Percentiles rank a stretch among this genome's conserved stretches.
Evolutionary conservation across 2,888 invertebrate species (phyloP).

Genomic region (Melipona beecheii): DNA sequence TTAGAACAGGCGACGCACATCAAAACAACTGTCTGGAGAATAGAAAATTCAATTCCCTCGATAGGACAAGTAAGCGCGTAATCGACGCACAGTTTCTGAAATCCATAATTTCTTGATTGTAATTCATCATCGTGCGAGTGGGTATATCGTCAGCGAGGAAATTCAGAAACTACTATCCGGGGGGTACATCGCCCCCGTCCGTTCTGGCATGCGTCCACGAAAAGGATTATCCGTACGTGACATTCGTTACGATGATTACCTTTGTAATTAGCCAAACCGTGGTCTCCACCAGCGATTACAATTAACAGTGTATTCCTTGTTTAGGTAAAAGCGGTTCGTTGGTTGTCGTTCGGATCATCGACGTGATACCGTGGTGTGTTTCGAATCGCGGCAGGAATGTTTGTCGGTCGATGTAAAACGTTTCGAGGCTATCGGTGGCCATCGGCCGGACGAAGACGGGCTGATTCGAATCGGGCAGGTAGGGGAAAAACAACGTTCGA

Average conservation of each 20-base stretch:
- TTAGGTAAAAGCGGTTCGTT: constrained; percentile 68
- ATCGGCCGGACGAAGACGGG: neutral
- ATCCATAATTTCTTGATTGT: neutral
- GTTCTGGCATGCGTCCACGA: constrained; percentile 39
- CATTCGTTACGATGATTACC: constrained; percentile 75
- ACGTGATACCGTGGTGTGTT: constrained; percentile 51
- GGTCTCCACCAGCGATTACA: constrained; percentile 68
- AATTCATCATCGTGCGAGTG: neutral
- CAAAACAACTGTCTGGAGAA: no score
- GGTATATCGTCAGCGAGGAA: neutral
- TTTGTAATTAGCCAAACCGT: constrained; percentile 69
- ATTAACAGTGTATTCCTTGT: constrained; percentile 71
- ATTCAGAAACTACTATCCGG: constrained; percentile 24
- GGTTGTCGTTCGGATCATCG: constrained; percentile 67
- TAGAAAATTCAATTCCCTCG: no score
- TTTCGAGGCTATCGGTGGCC: constrained; percentile 1
- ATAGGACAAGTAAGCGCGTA: neutral
- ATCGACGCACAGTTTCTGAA: neutral
- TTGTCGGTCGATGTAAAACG: constrained; percentile 66
- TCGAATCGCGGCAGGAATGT: constrained; percentile 61
- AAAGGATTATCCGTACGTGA: constrained; percentile 65
- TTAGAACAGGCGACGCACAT: no score
- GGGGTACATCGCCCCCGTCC: neutral
- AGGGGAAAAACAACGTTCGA: constrained; percentile 26
- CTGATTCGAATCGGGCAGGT: neutral